Conservation (phyloP, 2,797 vertebrate species). For the Kryptolebias ocellatus region DNA sequence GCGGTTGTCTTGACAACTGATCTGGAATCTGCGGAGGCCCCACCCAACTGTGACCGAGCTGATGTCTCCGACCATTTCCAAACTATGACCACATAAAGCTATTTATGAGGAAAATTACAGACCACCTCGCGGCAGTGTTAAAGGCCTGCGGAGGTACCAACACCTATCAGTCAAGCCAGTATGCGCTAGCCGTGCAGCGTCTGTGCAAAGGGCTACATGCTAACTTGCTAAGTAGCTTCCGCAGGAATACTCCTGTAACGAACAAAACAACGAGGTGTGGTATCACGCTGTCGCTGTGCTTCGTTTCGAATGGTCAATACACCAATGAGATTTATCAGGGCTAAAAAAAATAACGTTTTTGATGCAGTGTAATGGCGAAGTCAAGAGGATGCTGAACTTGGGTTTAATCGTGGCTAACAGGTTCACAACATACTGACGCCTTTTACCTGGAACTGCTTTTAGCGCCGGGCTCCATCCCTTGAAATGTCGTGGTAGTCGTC, state of each 20-base stretch:
- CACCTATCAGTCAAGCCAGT: background rate
- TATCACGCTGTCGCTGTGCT: background rate
- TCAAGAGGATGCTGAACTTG: constrained; percentile 31
- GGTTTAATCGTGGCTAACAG: constrained; percentile 42
- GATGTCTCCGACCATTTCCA: background rate
- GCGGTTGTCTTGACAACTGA: constrained; percentile 19
- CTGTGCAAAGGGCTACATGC: constrained; percentile 51
- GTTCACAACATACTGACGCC: constrained; percentile 23
- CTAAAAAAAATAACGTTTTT: background rate
- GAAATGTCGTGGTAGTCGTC: constrained; percentile 84
- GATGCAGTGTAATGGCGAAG: background rate
- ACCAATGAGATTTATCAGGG: too few species aligned
- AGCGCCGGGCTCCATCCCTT: constrained; percentile 83
- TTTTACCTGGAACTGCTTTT: constrained; percentile 86
- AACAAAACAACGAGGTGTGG: constrained; percentile 46
- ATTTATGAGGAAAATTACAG: background rate
- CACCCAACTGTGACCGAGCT: constrained; percentile 63
- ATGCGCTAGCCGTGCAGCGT: constrained; percentile 26
- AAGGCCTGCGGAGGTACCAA: background rate
- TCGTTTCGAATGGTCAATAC: background rate
- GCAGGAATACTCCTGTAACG: background rate
- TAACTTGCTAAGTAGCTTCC: constrained; percentile 34
- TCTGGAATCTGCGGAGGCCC: constrained; percentile 61
- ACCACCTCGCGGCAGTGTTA: background rate
- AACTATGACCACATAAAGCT: constrained; percentile 2